Conservation (phyloP, 23 tunicate genomes). For the Corella eumyota region DNA sequence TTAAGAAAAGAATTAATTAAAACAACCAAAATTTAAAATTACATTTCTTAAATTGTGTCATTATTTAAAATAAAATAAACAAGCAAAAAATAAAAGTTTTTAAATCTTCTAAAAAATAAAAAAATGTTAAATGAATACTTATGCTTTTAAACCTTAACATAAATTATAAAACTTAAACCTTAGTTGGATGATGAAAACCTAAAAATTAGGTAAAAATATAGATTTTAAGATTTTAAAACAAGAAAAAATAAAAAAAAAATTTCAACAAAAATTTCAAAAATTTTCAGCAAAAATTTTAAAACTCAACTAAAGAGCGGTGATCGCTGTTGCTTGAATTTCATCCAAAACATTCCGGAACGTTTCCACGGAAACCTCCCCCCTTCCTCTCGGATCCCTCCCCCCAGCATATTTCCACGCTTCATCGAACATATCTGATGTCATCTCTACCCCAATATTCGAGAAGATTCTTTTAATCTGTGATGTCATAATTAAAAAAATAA, state of each 20-base stretch:
- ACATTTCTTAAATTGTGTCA: too few species aligned
- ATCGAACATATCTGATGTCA: constrained; percentile 65
- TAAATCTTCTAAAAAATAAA: too few species aligned
- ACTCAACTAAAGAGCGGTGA: constrained; percentile 13
- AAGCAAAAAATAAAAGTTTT: too few species aligned
- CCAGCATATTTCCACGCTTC: constrained; percentile 66
- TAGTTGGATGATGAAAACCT: too few species aligned
- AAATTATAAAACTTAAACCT: too few species aligned
- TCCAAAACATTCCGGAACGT: constrained; percentile 73
- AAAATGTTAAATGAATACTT: too few species aligned
- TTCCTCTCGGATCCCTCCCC: constrained; percentile 52
- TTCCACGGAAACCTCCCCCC: constrained; percentile 68
- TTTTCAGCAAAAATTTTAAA: not conserved
- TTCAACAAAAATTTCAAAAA: not conserved
- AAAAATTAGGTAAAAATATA: too few species aligned
- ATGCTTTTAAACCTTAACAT: too few species aligned
- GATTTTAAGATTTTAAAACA: not conserved
- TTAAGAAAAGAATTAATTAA: too few species aligned
- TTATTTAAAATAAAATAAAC: too few species aligned
- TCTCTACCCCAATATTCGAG: constrained; percentile 60
- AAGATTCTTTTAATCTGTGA: constrained; percentile 73
- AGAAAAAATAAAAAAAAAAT: not conserved
- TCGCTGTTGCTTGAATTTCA: constrained; percentile 72
- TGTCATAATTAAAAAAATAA: not conserved
- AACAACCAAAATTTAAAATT: too few species aligned